Base-by-base conservation (phyloP, 1,140 invertebrate species). In the Drosophila truncata region DNA sequence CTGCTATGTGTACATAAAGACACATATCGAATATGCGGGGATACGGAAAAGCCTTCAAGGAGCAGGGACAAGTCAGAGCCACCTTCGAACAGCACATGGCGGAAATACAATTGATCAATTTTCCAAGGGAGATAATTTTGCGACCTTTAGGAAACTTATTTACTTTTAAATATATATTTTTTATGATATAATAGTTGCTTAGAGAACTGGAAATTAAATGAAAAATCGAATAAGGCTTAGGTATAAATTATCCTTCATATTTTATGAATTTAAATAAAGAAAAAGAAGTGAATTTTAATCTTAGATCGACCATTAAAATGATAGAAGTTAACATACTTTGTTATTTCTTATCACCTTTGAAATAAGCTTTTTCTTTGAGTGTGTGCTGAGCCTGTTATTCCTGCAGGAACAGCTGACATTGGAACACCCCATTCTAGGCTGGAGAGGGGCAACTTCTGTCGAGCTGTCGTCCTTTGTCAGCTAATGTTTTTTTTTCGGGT, bases 381-480 rank as follows among this genome's bases (percentile, higher is more conserved):
- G 63, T 16, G 11, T 3, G n/a, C 13, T n/a, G 16, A 7, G 20
- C 9, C 66, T 44, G 31, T 37, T 70, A 14, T 67, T 66, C 66
- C 66, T 66, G 8, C 18, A 50, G 69, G 66, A 72, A 72, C 69
- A 41, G 23, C 23, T 70, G 70, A 72, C 42, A 50, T 49, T 72
- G 70, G 54, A 73, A 72, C 69, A 58, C 25, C 47, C 47, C 33
- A 0, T 33, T n/a, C n/a, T n/a, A n/a, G n/a, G n/a, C n/a, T n/a
- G n/a, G n/a, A n/a, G n/a, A n/a, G n/a, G n/a, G n/a, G n/a, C n/a
- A 52, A 33, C 47, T 14, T 11, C 23, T 23, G 37, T 35, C 20
- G 27, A 67, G 62, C 66, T 70, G 47, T 70, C 62, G 66, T 70
- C 66, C 66, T 70, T 70, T 66, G 64, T 64, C 59, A 66, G 64